Conservation (phyloP, 2,113 vertebrate genomes). For the Rhynchopsitta pachyrhyncha region DNA sequence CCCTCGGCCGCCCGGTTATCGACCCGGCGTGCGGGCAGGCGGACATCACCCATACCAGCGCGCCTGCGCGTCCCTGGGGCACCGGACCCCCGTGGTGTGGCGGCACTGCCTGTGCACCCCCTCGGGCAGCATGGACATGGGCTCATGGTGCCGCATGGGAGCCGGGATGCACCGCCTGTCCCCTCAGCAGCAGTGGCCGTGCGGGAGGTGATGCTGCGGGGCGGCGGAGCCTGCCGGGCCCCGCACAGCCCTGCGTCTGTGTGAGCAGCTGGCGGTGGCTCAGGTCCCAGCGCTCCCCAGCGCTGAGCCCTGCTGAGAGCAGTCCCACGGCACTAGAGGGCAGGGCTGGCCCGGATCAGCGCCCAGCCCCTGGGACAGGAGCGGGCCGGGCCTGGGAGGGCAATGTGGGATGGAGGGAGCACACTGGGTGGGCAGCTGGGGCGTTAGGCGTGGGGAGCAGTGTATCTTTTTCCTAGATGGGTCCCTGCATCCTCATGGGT, state of each 20-base stretch:
- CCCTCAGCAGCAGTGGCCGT: accelerated
- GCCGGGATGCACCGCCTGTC: accelerated
- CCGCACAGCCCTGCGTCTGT: accelerated
- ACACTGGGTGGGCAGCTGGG: accelerated
- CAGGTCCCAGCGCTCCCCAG: background rate
- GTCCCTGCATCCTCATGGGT: background rate
- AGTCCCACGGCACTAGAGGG: background rate
- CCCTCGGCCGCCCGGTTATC: background rate
- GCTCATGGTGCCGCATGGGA: background rate
- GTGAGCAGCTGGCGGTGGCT: background rate
- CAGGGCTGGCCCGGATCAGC: background rate
- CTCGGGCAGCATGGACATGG: accelerated
- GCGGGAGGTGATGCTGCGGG: background rate
- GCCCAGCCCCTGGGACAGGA: background rate
- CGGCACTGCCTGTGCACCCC: accelerated
- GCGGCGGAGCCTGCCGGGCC: background rate
- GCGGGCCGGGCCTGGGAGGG: background rate
- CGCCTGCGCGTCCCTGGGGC: background rate
- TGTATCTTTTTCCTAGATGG: background rate
- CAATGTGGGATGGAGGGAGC: accelerated
- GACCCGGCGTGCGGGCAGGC: background rate
- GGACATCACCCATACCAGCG: accelerated
- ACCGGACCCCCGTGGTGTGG: background rate
- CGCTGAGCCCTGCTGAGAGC: background rate
- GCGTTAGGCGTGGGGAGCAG: accelerated